Conservation (phyloP, 35 echinoderm and acorn worm species). For the Diadema setosum region DNA sequence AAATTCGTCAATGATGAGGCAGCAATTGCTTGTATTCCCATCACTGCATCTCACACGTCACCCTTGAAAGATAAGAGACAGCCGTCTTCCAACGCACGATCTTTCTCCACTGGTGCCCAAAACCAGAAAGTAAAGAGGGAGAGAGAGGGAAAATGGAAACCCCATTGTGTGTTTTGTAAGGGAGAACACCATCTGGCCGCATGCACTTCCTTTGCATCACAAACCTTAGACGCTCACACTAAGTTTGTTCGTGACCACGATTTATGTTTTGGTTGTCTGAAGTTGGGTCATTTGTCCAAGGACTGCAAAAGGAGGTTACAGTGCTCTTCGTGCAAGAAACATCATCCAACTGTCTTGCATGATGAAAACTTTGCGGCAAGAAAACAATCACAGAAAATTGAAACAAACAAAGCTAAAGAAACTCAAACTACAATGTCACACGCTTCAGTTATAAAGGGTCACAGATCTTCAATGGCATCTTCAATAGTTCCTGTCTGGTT, state of each 20-base stretch:
- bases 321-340: neutral
- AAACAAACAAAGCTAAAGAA: neutral
- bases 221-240: constrained; percentile 1
- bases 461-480: neutral
- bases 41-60: constrained; percentile 27
- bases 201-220: neutral
- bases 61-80: neutral
- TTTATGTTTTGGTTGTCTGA: constrained; percentile 70
- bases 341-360: neutral
- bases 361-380: neutral
- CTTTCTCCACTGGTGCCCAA: neutral
- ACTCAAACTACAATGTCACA: neutral
- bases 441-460: neutral
- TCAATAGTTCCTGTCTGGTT: constrained; percentile 67
- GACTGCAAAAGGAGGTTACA: constrained; percentile 8
- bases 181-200: constrained; percentile 2
- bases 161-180: neutral
- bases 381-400: neutral
- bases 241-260: constrained; percentile 3
- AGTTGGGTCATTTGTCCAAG: constrained; percentile 34
- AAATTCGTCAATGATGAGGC: constrained; percentile 45
- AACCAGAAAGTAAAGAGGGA: neutral
- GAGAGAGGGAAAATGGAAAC: neutral
- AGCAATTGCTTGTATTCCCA: constrained; percentile 42
- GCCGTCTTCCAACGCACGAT: neutral